Evolutionary conservation across 1,140 invertebrate genomes (phyloP), one percentile per base, ranked within the genome.

Genomic region (Drosophila eugracilis): DNA sequence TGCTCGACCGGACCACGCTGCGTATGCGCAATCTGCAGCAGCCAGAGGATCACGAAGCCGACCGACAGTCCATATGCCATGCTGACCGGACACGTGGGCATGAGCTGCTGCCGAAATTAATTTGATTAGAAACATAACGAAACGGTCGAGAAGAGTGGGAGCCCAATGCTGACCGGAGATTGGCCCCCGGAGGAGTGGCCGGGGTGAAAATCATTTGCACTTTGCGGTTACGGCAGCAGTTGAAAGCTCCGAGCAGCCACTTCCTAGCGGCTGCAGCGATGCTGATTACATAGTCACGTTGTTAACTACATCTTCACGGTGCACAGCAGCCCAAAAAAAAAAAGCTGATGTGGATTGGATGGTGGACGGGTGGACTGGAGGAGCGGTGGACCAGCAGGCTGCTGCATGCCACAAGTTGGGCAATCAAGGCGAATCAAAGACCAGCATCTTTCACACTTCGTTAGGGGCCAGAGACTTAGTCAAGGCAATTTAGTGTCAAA

Each of bases 281-380:
- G 83, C 69, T 88, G 83, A 88, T 86, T 86, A 86, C 78, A 86
- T 78, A 81, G 83, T 88, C 83, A 88, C 83, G 81, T 88, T 88
- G 81, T 88, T 88, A 81, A 86, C 83, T 86, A 88, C 81, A 86
- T 88, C 83, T 88, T 86, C 78, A 81, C 83, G 83, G 77, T 78
- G 81, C 53, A 58, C 72, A 55, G 60, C 39, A 62, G 58, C 41
- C 21, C 14, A 24, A 55, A 58, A 10, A 77, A 67, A 17, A 17
- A 39, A 39, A 79, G 81, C 81, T 60, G 58, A 81, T 85, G 77
- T 85, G 81, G 60, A 63, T 50, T 81, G 80, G 57, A 26, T 6
- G 42, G 55, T 73, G 55, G 62, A 67, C 58, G 5, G 71, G 66
- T 71, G 79, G 70, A 39, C 42, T 14, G 39, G 55, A 62, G 55